Evolutionary conservation across 1,140 invertebrate species (phyloP).

Genomic region (Dendrolimus kikuchii): DNA sequence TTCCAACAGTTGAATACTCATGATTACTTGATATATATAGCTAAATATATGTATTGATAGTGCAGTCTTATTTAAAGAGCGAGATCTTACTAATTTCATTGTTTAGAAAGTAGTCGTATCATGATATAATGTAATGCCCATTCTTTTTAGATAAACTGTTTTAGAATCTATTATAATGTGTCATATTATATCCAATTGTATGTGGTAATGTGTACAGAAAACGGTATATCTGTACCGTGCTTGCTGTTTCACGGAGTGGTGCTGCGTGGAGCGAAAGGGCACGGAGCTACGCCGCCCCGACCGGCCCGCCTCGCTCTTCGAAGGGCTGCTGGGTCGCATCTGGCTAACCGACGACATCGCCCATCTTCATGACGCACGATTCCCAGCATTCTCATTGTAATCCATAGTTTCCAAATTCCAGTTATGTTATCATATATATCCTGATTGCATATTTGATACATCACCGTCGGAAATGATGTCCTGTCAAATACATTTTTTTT

Average conservation of each 20-base stretch:
- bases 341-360: slow-evolving; percentile 80
- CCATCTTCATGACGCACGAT: slow-evolving; percentile 75
- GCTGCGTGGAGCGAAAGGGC: slow-evolving; percentile 78
- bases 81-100: too few species aligned
- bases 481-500: too few species aligned
- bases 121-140: too few species aligned
- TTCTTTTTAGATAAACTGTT: too few species aligned
- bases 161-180: not conserved
- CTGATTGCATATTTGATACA: too few species aligned
- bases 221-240: slow-evolving; percentile 83
- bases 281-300: slow-evolving; percentile 82
- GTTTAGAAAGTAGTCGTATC: too few species aligned
- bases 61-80: too few species aligned
- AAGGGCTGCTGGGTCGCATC: slow-evolving; percentile 83
- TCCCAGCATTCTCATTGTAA: slow-evolving; percentile 73
- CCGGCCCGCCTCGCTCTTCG: slow-evolving; percentile 87
- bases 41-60: too few species aligned
- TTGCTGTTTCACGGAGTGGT: slow-evolving; percentile 89
- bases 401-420: not conserved
- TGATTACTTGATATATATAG: too few species aligned
- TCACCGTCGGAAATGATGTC: too few species aligned
- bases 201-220: slow-evolving; percentile 63
- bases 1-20: too few species aligned
- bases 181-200: too few species aligned
- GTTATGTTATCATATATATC: not conserved